Conservation (phyloP, 1,140 invertebrate genomes). For the Wiebesia pumilae region DNA sequence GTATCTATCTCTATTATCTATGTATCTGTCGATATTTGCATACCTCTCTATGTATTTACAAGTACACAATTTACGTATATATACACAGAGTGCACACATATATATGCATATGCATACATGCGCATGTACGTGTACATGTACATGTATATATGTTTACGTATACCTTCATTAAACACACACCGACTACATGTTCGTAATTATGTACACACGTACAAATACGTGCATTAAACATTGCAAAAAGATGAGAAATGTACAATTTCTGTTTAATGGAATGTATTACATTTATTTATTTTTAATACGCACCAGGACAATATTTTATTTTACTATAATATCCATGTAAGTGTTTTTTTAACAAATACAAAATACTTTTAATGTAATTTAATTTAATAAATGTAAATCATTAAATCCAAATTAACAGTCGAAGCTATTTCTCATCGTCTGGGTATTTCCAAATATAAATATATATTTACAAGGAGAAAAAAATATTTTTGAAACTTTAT, state of each 20-base stretch:
- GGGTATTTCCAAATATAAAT: neutral
- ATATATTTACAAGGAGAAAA: conserved; percentile 2
- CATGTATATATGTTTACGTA: conserved; percentile 60
- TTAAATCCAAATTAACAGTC: neutral
- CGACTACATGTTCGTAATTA: conserved; percentile 58
- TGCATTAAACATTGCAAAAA: conserved; percentile 6
- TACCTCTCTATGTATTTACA: conserved; percentile 58
- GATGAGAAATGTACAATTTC: conserved; percentile 3
- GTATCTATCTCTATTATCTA: conserved; percentile 55
- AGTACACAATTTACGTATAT: conserved; percentile 52
- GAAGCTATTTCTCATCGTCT: conserved; percentile 16
- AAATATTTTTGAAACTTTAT: neutral
- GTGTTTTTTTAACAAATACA: neutral
- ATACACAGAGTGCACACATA: too few species aligned
- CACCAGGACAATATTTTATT: too few species aligned
- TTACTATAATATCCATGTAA: neutral
- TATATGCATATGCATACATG: neutral
- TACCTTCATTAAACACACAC: conserved; percentile 54
- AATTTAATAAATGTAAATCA: neutral
- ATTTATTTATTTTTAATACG: too few species aligned
- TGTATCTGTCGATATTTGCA: conserved; percentile 64
- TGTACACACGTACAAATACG: neutral
- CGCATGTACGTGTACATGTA: conserved; percentile 53
- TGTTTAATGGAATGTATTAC: neutral
- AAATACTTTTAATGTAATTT: neutral